A percentile compares a stretch with the other conserved stretches of the same genome.
Evolutionary conservation across 2,888 invertebrate species (phyloP).

Genomic region (Hypolimnas misippus): DNA sequence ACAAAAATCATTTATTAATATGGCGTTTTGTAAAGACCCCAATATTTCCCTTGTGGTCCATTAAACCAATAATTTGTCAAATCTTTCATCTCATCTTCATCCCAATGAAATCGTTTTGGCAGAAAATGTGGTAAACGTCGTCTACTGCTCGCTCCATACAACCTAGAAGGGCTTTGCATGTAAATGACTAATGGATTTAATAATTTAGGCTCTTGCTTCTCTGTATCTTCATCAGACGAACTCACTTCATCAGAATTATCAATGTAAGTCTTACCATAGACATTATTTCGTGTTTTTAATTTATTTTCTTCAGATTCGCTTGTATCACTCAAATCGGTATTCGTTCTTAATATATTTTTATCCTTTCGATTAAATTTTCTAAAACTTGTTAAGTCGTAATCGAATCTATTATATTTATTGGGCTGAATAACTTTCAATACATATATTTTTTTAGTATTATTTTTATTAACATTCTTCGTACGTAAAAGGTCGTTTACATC

Average conservation of each 20-base stretch:
- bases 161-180: conserved; percentile 44
- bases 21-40: conserved; percentile 39
- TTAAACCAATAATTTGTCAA: conserved; percentile 65
- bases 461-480: neutral
- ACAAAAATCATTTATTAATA: conserved; percentile 39
- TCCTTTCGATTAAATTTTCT: neutral
- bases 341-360: conserved; percentile 27
- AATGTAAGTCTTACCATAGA: conserved; percentile 21
- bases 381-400: neutral
- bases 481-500: conserved; percentile 42
- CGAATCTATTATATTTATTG: conserved; percentile 13
- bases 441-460: conserved; percentile 16
- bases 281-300: neutral
- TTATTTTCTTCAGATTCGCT: conserved; percentile 20
- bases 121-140: conserved; percentile 55
- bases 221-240: neutral
- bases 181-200: conserved; percentile 31
- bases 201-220: neutral
- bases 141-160: conserved; percentile 40
- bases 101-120: conserved; percentile 65
- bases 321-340: conserved; percentile 20
- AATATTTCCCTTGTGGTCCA: conserved; percentile 56
- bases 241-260: conserved; percentile 20
- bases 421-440: conserved; percentile 16
- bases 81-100: conserved; percentile 49